These are phyloP conservation scores for Lipophrys pholis DNA, from an alignment of 2,113 vertebrate genomes.

Conservation along the genomic window DNA sequence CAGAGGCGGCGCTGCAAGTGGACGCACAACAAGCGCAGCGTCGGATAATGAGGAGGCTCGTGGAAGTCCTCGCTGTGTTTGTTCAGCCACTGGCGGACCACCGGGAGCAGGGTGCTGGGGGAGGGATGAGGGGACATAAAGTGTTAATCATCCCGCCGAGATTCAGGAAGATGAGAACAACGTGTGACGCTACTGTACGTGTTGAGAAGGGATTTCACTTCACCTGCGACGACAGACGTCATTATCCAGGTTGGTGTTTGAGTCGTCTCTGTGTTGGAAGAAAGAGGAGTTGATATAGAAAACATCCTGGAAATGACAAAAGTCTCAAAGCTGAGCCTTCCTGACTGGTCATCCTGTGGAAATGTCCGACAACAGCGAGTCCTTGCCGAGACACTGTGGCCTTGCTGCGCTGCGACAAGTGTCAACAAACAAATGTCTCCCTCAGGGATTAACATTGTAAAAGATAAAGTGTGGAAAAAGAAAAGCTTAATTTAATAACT, in stretches of 20 bases:
- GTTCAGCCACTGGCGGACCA: conserved; percentile 84
- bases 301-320: conserved; percentile 22
- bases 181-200: too few relatives aligned
- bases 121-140: background rate
- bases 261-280: conserved; percentile 71
- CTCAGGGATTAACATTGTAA: background rate
- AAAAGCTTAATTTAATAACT: too few relatives aligned
- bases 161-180: background rate
- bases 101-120: conserved; percentile 70
- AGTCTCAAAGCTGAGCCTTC: background rate
- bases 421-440: conserved; percentile 5
- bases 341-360: conserved; percentile 43
- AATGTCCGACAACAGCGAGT: conserved; percentile 46
- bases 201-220: conserved; percentile 13
- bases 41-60: conserved; percentile 80
- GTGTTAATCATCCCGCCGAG: background rate
- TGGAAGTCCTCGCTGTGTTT: conserved; percentile 85
- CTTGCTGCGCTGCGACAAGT: conserved; percentile 9
- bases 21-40: conserved; percentile 73
- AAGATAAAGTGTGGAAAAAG: too few relatives aligned
- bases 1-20: conserved; percentile 80
- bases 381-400: conserved; percentile 17
- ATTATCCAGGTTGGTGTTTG: conserved; percentile 59
- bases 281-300: conserved; percentile 14
- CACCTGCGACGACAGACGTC: conserved; percentile 72